Conservation (phyloP, 2,113 vertebrate species). For the Dinomys branickii region DNA sequence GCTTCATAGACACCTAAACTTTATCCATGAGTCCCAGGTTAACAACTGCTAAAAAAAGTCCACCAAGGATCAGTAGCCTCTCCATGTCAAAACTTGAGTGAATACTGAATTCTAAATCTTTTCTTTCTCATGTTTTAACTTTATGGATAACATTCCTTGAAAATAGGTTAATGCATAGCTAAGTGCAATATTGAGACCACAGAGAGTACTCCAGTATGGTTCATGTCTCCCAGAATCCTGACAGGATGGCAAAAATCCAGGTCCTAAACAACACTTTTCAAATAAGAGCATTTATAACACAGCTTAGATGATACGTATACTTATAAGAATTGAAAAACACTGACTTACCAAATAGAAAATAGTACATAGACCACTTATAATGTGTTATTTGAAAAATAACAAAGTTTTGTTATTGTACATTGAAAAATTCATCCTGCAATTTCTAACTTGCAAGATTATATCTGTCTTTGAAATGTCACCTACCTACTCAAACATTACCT, state of each 20-base stretch:
- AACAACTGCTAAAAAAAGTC: not conserved
- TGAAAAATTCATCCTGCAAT: conserved; percentile 17
- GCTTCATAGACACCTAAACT: not conserved
- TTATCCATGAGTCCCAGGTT: not conserved
- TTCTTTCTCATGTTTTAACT: not conserved
- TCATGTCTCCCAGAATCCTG: not conserved
- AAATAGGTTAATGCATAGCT: not conserved
- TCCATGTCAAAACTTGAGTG: not conserved
- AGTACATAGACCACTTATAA: not conserved
- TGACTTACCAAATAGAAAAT: not conserved
- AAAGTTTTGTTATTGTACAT: accelerated
- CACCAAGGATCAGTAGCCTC: not conserved
- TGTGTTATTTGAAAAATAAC: not conserved
- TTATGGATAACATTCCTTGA: not conserved
- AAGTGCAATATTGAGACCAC: not conserved
- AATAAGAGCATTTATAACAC: not conserved
- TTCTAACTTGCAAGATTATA: not conserved
- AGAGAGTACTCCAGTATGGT: not conserved
- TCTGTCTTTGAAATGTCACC: not conserved
- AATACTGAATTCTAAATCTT: not conserved
- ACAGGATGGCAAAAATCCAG: not conserved
- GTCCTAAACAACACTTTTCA: not conserved
- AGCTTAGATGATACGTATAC: not conserved
- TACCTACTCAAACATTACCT: not conserved
- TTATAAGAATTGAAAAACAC: not conserved